Percentiles rank a stretch among this genome's conserved stretches.
These are phyloP conservation scores for Lagocephalus sceleratus DNA, from an alignment of 2,797 vertebrate species.

Conservation along the genomic window DNA sequence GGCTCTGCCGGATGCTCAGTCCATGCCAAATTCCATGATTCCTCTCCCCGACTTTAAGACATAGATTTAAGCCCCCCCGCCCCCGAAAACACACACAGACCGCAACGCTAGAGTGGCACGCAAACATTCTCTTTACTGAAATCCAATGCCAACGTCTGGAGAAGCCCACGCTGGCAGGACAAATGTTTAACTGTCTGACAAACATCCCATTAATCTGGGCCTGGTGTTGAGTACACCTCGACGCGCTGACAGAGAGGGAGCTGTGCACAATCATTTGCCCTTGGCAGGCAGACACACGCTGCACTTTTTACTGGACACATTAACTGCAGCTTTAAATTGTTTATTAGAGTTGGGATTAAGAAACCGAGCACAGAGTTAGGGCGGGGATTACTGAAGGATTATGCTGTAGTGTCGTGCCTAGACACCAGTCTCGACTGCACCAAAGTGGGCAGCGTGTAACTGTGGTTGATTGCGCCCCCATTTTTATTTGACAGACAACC, in stretches of 20 bases:
- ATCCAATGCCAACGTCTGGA: conserved; percentile 39
- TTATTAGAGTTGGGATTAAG: conserved; percentile 66
- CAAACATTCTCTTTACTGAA: conserved; percentile 51
- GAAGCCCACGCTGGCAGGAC: conserved; percentile 47
- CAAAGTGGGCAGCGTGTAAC: conserved; percentile 1
- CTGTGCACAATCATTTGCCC: conserved; percentile 28
- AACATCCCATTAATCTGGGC: conserved; percentile 39
- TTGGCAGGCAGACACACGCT: conserved; percentile 27
- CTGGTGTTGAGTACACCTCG: conserved; percentile 23
- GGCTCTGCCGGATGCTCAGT: conserved; percentile 32
- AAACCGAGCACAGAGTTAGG: conserved; percentile 48
- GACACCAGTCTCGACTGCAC: conserved; percentile 47
- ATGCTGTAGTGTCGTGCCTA: conserved; percentile 41
- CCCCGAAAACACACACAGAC: conserved; percentile 22
- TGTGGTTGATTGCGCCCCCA: conserved; percentile 8
- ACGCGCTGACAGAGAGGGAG: conserved; percentile 38
- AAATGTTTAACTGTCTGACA: conserved; percentile 41
- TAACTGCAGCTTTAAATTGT: conserved; percentile 59
- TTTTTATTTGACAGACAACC: conserved; percentile 4
- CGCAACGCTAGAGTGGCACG: conserved; percentile 62
- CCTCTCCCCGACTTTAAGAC: conserved; percentile 49
- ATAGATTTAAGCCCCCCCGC: conserved; percentile 42
- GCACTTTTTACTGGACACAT: conserved; percentile 57
- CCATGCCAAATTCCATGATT: conserved; percentile 52
- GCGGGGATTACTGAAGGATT: conserved; percentile 58